These are phyloP conservation scores for Apis dorsata DNA, from an alignment of 1,140 invertebrate species.

Conservation along the genomic window DNA sequence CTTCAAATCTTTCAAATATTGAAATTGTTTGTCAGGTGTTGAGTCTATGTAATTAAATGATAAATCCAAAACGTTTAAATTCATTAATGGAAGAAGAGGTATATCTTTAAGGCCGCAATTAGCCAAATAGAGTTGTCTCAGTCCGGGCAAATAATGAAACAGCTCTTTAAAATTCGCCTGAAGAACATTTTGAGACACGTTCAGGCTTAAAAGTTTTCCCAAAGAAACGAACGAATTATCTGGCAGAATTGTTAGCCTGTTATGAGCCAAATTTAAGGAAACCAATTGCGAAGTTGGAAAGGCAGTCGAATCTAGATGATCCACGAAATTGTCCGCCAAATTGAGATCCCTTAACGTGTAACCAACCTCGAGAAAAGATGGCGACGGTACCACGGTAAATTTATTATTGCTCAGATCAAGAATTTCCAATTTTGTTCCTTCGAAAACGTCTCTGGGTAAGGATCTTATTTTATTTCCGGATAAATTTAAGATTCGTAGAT, in stretches of 20 bases:
- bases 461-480: conserved; percentile 88
- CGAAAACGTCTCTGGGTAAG: conserved; percentile 89
- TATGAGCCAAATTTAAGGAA: conserved; percentile 88
- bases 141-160: conserved; percentile 91
- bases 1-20: conserved; percentile 83
- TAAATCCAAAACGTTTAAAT: conserved; percentile 87
- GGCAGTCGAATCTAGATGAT: conserved; percentile 93
- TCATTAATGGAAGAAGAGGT: conserved; percentile 86
- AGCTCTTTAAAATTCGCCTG: conserved; percentile 93
- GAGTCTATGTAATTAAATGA: conserved; percentile 86
- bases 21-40: conserved; percentile 83
- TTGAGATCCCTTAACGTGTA: conserved; percentile 88
- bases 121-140: conserved; percentile 87
- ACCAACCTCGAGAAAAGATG: conserved; percentile 87
- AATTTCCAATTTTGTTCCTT: conserved; percentile 89
- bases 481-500: conserved; percentile 88
- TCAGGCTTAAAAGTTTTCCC: conserved; percentile 87
- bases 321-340: conserved; percentile 89
- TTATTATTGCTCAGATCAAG: conserved; percentile 90
- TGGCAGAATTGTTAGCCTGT: conserved; percentile 90
- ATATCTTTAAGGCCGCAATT: conserved; percentile 87
- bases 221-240: conserved; percentile 94
- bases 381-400: conserved; percentile 87
- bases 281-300: conserved; percentile 90
- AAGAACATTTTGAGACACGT: conserved; percentile 89